Evolutionary conservation across 2,797 vertebrate genomes (phyloP).

Genomic region (Arctocebus calabarensis): DNA sequence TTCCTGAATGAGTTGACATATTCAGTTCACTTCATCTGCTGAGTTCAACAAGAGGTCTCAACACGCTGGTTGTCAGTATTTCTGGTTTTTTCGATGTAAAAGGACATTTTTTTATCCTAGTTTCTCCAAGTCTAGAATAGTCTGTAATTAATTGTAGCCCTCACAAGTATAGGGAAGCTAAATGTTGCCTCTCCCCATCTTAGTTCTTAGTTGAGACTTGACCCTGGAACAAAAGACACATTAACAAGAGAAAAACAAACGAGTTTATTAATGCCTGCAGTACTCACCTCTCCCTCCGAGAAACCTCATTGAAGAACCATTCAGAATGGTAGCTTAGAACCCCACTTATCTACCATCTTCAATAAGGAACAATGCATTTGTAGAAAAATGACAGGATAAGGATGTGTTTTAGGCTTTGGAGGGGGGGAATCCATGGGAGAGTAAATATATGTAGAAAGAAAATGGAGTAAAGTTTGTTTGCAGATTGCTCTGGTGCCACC

Average conservation of each 20-base stretch:
- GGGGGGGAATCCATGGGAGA: not conserved
- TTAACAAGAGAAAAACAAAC: not conserved
- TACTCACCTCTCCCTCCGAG: not conserved
- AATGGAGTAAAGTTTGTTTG: not conserved
- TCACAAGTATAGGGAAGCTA: not conserved
- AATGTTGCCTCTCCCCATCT: not conserved
- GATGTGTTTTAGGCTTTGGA: not conserved
- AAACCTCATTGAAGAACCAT: not conserved
- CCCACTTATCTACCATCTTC: not conserved
- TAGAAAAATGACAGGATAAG: not conserved
- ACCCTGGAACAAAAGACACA: not conserved
- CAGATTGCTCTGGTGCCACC: not conserved
- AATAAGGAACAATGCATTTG: not conserved
- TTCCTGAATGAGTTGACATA: not conserved
- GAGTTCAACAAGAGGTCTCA: not conserved
- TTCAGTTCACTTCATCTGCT: not conserved
- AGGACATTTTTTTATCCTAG: not conserved
- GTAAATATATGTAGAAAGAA: not conserved
- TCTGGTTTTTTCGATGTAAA: conserved; percentile 28
- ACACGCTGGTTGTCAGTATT: not conserved
- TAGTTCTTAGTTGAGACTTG: not conserved
- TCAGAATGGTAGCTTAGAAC: not conserved
- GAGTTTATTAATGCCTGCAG: not conserved
- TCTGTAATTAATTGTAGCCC: not conserved
- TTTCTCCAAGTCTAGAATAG: not conserved